Percentiles rank a stretch among this genome's conserved stretches.
phyloP scores from a whole-genome alignment of 1,140 invertebrate genomes.

The Melanaphis sacchari region DNA sequence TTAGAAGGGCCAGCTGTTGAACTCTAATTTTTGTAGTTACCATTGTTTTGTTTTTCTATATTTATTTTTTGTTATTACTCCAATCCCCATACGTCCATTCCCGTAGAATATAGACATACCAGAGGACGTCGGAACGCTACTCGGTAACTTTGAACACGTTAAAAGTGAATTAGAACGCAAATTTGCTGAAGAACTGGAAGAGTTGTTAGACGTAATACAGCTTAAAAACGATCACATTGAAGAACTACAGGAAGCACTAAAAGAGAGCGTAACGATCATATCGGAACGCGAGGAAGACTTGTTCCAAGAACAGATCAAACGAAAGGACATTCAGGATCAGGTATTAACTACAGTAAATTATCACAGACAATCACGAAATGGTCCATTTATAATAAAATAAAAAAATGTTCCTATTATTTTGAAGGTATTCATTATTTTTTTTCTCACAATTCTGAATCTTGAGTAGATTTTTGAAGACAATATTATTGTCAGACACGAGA shows the following conservation, averaged over 20 bases:
- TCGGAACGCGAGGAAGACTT: slow-evolving; percentile 72
- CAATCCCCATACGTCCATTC: slow-evolving; percentile 15
- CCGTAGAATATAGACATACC: slow-evolving; percentile 32
- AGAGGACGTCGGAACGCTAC: slow-evolving; percentile 52
- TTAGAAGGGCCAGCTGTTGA: slow-evolving; percentile 13
- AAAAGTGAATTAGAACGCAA: slow-evolving; percentile 60
- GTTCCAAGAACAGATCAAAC: slow-evolving; percentile 69
- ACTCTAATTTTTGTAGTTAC: slow-evolving; percentile 41
- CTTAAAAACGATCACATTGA: slow-evolving; percentile 71
- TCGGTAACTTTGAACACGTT: slow-evolving; percentile 59
- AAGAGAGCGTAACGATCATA: slow-evolving; percentile 72
- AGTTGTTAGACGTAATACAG: slow-evolving; percentile 66
- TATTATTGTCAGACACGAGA: neutral
- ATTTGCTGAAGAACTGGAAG: slow-evolving; percentile 66
- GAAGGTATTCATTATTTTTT: no score
- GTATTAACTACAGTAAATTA: slow-evolving; percentile 64
- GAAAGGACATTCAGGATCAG: slow-evolving; percentile 70
- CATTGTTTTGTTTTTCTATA: slow-evolving; percentile 54
- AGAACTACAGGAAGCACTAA: slow-evolving; percentile 81
- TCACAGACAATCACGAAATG: neutral
- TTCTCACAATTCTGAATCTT: neutral
- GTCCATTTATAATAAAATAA: neutral
- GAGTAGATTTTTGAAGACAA: neutral
- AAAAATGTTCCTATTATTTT: neutral
- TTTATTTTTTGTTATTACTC: slow-evolving; percentile 45